Evolutionary conservation across 2,888 invertebrate genomes (phyloP).

Genomic region (Elgonia sp.): DNA sequence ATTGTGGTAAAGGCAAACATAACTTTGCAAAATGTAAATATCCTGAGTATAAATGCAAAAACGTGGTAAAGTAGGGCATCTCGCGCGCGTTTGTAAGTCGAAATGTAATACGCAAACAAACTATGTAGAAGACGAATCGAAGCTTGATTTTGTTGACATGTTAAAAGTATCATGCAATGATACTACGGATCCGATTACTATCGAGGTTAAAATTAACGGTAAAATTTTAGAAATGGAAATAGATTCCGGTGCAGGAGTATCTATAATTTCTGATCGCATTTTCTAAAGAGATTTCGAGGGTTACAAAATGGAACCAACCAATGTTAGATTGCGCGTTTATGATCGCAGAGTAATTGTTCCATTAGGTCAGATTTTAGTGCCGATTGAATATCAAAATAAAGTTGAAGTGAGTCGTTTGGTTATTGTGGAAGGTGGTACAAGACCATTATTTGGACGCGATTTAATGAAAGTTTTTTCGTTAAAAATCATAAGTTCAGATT

Average conservation of each 20-base stretch:
- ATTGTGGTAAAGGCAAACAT: slow-evolving; percentile 56
- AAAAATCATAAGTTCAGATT: not conserved
- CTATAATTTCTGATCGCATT: slow-evolving; percentile 44
- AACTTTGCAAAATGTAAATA: slow-evolving; percentile 66
- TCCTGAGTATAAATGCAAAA: slow-evolving; percentile 28
- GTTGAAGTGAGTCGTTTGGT: not conserved
- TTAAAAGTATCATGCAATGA: not conserved
- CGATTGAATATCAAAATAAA: not conserved
- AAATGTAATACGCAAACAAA: not conserved
- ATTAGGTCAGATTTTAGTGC: slow-evolving; percentile 46
- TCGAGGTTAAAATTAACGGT: slow-evolving; percentile 73
- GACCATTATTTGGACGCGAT: slow-evolving; percentile 73
- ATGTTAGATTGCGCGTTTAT: slow-evolving; percentile 53
- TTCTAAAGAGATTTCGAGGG: not conserved
- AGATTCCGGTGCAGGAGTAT: slow-evolving; percentile 78
- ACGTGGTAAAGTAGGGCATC: slow-evolving; percentile 59
- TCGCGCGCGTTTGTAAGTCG: slow-evolving; percentile 42
- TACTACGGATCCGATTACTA: slow-evolving; percentile 16
- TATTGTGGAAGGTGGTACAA: slow-evolving; percentile 35
- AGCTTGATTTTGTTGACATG: slow-evolving; percentile 28
- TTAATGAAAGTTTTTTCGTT: slow-evolving; percentile 58
- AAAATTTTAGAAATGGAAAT: slow-evolving; percentile 77
- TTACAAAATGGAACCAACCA: slow-evolving; percentile 9
- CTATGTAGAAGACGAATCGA: not conserved
- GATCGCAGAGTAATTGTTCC: slow-evolving; percentile 51